A percentile compares a stretch with the other conserved stretches of the same genome.
Evolutionary conservation across 2,113 vertebrate species (phyloP).

Genomic region (Struthidea cinerea): DNA sequence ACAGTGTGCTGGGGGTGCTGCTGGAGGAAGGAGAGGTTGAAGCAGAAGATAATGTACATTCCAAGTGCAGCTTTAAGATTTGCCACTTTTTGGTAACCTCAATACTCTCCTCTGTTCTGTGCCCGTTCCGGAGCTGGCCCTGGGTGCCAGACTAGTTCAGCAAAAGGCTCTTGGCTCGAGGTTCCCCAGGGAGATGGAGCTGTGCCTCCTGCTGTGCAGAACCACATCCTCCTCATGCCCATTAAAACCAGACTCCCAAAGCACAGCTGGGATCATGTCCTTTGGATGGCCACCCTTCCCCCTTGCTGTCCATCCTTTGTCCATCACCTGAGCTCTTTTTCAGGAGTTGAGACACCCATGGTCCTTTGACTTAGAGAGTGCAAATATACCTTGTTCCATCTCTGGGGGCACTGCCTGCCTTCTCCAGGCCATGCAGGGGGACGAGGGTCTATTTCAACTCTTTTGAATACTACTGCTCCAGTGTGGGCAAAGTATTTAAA

Average conservation of each 20-base stretch:
- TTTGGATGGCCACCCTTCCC: background rate
- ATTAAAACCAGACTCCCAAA: background rate
- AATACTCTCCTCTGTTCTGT: background rate
- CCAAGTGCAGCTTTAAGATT: background rate
- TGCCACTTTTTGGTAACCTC: background rate
- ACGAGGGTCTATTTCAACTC: background rate
- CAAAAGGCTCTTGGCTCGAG: background rate
- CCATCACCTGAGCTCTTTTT: background rate
- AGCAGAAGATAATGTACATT: background rate
- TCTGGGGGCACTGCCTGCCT: background rate
- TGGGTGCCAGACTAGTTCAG: background rate
- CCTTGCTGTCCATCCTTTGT: background rate
- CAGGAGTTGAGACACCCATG: rapidly evolving
- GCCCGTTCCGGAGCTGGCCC: background rate
- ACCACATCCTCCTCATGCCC: background rate
- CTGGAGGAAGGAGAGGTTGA: background rate
- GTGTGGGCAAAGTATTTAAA: background rate
- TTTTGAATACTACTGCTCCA: background rate
- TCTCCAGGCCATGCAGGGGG: rapidly evolving
- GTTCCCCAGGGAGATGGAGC: background rate
- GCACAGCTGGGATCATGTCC: background rate
- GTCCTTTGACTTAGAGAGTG: background rate
- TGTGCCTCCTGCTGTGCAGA: background rate
- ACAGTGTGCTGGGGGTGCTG: background rate
- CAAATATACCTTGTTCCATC: background rate